Evolutionary conservation across 2,888 invertebrate species (phyloP).

Genomic region (Sisyra nigra): DNA sequence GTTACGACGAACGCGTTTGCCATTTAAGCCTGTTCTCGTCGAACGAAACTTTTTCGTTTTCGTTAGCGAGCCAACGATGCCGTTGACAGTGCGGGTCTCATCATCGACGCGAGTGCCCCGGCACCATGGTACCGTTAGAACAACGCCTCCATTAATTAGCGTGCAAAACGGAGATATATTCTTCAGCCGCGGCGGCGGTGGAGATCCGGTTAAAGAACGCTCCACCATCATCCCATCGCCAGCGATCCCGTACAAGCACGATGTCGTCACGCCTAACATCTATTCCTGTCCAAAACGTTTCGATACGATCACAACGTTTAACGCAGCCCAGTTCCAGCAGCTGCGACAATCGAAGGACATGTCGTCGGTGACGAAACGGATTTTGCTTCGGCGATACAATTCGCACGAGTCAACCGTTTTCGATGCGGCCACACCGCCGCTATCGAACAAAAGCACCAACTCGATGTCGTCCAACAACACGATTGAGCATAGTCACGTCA

Average conservation of each 20-base stretch:
- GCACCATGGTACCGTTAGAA: no score
- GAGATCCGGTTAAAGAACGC: slow-evolving; percentile 27
- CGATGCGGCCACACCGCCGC: slow-evolving; percentile 26
- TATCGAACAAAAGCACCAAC: slow-evolving; percentile 21
- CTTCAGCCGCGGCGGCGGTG: slow-evolving; percentile 26
- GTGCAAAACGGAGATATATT: slow-evolving; percentile 26
- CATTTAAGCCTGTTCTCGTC: no score
- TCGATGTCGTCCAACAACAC: slow-evolving; percentile 12
- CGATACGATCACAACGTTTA: slow-evolving; percentile 20
- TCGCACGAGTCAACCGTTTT: slow-evolving; percentile 28
- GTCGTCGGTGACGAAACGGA: slow-evolving; percentile 24
- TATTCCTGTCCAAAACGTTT: background rate
- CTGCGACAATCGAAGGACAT: slow-evolving; percentile 10
- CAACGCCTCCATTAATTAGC: background rate
- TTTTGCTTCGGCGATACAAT: slow-evolving; percentile 24
- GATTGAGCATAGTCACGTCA: slow-evolving; percentile 15
- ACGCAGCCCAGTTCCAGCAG: slow-evolving; percentile 22
- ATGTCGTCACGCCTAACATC: background rate
- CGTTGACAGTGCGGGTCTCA: no score
- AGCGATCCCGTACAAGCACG: background rate
- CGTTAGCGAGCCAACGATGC: no score
- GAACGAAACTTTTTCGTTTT: no score
- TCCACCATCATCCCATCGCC: slow-evolving; percentile 28
- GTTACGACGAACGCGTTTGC: no score
- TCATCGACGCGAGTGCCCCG: no score